Evolutionary conservation across 2,888 invertebrate genomes (phyloP).

Genomic region (Drosophila koepferae): DNA sequence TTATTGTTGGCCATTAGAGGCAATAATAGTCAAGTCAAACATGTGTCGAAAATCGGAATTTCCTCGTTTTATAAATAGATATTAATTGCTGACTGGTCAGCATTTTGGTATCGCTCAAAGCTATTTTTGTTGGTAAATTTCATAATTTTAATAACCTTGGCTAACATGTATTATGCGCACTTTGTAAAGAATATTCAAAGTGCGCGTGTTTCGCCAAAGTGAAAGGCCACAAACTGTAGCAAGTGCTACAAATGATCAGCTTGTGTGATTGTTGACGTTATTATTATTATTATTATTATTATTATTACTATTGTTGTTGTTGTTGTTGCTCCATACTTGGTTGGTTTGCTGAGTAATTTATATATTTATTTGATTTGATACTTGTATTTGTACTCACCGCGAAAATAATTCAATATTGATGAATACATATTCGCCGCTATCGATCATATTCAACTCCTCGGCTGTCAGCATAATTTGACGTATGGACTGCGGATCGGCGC

Average conservation of each 20-base stretch:
- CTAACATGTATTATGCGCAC: conserved; percentile 69
- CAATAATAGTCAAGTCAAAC: conserved; percentile 49
- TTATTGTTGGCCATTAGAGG: conserved; percentile 36
- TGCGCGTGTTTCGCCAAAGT: conserved; percentile 72
- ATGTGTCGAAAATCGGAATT: conserved; percentile 69
- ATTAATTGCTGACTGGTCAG: conserved; percentile 48
- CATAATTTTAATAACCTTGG: conserved; percentile 73
- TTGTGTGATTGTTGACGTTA: conserved; percentile 41
- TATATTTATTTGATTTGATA: conserved; percentile 51
- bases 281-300: conserved; percentile 17
- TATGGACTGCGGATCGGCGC: conserved; percentile 95
- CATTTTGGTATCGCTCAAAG: conserved; percentile 45
- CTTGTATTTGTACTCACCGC: conserved; percentile 89
- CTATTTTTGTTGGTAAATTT: conserved; percentile 67
- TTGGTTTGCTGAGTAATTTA: conserved; percentile 48
- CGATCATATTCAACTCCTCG: conserved; percentile 97
- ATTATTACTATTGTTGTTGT: conserved; percentile 1
- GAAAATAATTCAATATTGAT: conserved; percentile 98
- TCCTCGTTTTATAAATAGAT: conserved; percentile 73
- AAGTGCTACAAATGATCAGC: conserved; percentile 63
- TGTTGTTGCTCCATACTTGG: conserved; percentile 20
- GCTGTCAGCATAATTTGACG: conserved; percentile 97
- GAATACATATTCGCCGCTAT: conserved; percentile 98
- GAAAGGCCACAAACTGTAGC: conserved; percentile 71
- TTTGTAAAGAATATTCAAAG: conserved; percentile 72